Conservation (phyloP, 2,113 vertebrate species). For the Pseudolaguvia tuberculata region DNA sequence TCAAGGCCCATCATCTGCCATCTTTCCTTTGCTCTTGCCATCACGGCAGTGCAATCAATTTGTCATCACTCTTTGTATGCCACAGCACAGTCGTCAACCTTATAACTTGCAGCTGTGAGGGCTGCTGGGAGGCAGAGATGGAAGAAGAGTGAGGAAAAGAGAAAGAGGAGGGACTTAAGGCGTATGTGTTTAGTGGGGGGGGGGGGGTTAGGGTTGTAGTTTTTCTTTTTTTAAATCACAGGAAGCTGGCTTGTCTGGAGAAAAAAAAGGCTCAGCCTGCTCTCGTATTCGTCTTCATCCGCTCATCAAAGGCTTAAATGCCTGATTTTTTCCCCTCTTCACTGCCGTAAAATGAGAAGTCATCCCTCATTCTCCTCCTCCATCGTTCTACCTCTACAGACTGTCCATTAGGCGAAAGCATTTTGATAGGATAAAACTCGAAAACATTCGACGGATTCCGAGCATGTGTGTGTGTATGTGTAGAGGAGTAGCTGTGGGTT, state of each 20-base stretch:
- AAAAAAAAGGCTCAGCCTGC: conserved; percentile 61
- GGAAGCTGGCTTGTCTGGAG: conserved; percentile 68
- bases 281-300: conserved; percentile 70
- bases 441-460: conserved; percentile 64
- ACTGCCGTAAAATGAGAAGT: conserved; percentile 80
- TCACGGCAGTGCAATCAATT: conserved; percentile 87
- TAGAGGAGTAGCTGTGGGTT: not conserved
- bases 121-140: conserved; percentile 51
- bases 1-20: conserved; percentile 80
- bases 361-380: conserved; percentile 66
- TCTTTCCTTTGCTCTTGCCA: conserved; percentile 78
- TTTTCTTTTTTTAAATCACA: conserved; percentile 51
- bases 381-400: conserved; percentile 60
- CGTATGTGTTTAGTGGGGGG: not conserved
- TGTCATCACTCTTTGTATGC: conserved; percentile 85
- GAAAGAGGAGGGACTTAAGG: conserved; percentile 20
- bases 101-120: conserved; percentile 81
- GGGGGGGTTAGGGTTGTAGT: conserved; percentile 20
- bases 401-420: conserved; percentile 94
- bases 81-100: conserved; percentile 82
- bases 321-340: conserved; percentile 53
- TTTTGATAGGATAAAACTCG: conserved; percentile 93
- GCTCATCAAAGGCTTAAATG: conserved; percentile 74
- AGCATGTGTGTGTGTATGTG: not conserved
- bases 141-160: conserved; percentile 42